Evolutionary conservation across 2,113 vertebrate genomes (phyloP).

Genomic region (Sinocyclocheilus anshuiensis): DNA sequence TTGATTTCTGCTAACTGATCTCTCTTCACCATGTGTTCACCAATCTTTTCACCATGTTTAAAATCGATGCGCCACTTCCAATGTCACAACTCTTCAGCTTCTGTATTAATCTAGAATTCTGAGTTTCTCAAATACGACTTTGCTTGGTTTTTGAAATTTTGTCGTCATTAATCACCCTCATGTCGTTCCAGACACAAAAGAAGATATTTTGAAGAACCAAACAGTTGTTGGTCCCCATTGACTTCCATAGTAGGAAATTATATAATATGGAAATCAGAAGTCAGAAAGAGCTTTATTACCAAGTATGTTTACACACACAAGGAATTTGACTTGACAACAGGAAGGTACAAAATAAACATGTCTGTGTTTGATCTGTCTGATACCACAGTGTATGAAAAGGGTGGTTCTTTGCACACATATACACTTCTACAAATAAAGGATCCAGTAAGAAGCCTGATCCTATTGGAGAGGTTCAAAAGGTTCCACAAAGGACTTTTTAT

Average conservation of each 20-base stretch:
- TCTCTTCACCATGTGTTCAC: not conserved
- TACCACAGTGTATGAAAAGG: conserved; percentile 46
- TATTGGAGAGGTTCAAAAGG: not conserved
- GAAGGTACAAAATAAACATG: conserved; percentile 36
- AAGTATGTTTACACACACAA: too few relatives aligned
- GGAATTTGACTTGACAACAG: too few relatives aligned
- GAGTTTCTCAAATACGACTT: not conserved
- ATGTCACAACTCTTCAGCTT: not conserved
- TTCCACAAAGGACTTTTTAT: not conserved
- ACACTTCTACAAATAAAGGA: not conserved
- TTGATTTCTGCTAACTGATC: not conserved
- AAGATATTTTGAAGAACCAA: too few relatives aligned
- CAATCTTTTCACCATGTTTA: not conserved
- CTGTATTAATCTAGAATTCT: not conserved
- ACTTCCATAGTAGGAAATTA: too few relatives aligned
- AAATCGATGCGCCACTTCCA: not conserved
- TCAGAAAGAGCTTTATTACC: too few relatives aligned
- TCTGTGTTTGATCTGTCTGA: conserved; percentile 50
- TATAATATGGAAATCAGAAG: too few relatives aligned
- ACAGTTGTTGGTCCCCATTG: too few relatives aligned
- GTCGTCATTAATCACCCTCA: too few relatives aligned
- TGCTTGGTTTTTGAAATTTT: not conserved
- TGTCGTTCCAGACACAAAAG: too few relatives aligned
- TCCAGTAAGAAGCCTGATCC: not conserved
- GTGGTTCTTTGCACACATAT: conserved; percentile 31